Base-by-base conservation (phyloP, 2,113 vertebrate species). In the Poeciliopsis turrubarensis region DNA sequence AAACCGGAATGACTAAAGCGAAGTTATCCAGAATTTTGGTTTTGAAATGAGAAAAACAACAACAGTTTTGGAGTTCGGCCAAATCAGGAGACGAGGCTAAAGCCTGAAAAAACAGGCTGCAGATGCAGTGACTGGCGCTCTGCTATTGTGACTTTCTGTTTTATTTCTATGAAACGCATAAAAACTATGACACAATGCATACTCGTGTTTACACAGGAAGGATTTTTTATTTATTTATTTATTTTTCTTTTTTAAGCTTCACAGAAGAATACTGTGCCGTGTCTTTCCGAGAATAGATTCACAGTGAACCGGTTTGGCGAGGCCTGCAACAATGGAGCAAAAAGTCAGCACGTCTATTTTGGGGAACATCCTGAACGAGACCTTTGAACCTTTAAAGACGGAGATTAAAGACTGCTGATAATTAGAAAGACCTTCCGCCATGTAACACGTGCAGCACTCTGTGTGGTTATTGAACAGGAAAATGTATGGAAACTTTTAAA, bases 301-400 rank as follows among this genome's bases (percentile, higher is more conserved):
- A 11, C 14, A 47, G 60, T 39, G 19, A 83, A 87, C 88, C 30
- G 15, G 87, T 87, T 60, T 0, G 41, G 72, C 68, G 60, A 86
- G 79, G 60, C 65, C 71, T n/a, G 41, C 14, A 81, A 85, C 72
- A 87, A 85, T 44, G 60, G 62, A 32, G n/a, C 26, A 71, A 65
- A 68, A 27, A 64, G 13, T 44, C 62, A 11, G 26, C 2, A 0
- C 39, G 12, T 30, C 78, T 91, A 89, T 88, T 87, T 75, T 54
- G 39, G 1, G 60, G 72, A 79, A 70, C 76, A 44, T 65, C 41
- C 67, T 70, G 63, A 74, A 25, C 4, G 27, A 27, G 27, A 31
- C 30, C 70, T 19, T 19, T n/a, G 29, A n/a, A 70, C 30, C 6
- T 2, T 30, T 44, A 31, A 32, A 37, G 13, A 65, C 31, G 30